Evolutionary conservation across 2,888 invertebrate genomes (phyloP), one percentile per base, ranked within the genome.

Genomic region (Gastracanthus pulcherrimus): DNA sequence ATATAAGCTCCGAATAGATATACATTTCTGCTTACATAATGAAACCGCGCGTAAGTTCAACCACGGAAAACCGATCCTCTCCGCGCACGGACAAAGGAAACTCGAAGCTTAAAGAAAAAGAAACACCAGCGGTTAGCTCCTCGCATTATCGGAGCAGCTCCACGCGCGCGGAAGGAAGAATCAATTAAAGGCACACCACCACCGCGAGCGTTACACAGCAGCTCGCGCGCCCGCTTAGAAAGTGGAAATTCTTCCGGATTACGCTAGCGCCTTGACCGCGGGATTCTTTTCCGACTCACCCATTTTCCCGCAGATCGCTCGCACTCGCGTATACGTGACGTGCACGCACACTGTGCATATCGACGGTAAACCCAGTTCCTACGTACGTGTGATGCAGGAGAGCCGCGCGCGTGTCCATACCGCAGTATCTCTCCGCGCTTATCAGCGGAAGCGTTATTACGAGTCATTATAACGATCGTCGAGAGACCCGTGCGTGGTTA

Each of bases 211-310:
- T 36, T 48, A 62, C 48, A 29, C 23, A 23, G 19, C 3, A 19
- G 31, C 23, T n/a, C n/a, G n/a, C 13, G 19, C n/a, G 16, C 19
- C n/a, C 3, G 74, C 75, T 70, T 77, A 83, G 75, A 81, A 80
- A 83, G 78, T 78, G 48, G 75, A 78, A 81, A 71, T 80, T 81
- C 77, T 80, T 80, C 74, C 70, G 71, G 66, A 76, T 78, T 74
- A 55, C 36, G n/a, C n/a, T n/a, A n/a, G n/a, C n/a, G n/a, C n/a
- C n/a, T n/a, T n/a, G n/a, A n/a, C n/a, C n/a, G 77, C 11, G 29
- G 26, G 19, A 72, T 79, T 76, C 67, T 51, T 80, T 80, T 72
- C 60, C 74, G 45, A 26, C 67, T 80, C 31, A 66, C 78, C 75
- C 48, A 51, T 75, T 80, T 16, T 70, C 74, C 75, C 67, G 34